These are phyloP conservation scores for Sylvilagus floridanus DNA, from an alignment of 2,797 vertebrate genomes.

Conservation along the genomic window DNA sequence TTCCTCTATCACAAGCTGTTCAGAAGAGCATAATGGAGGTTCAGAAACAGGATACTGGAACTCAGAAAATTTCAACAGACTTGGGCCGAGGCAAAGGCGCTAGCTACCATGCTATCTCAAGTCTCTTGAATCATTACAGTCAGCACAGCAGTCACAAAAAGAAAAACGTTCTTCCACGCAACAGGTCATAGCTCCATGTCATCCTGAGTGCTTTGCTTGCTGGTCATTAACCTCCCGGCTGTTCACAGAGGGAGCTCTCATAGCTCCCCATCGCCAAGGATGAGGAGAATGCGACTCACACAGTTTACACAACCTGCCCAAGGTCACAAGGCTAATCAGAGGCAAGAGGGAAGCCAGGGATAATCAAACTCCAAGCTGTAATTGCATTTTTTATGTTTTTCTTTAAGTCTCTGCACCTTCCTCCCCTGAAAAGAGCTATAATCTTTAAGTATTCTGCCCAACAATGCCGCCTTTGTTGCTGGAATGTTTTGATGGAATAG, in stretches of 20 bases:
- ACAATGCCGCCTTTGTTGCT: neutral
- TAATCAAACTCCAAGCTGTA: neutral
- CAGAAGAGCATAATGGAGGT: neutral
- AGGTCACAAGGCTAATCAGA: neutral
- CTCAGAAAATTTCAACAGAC: neutral
- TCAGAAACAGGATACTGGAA: neutral
- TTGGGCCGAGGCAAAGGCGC: neutral
- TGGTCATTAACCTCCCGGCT: neutral
- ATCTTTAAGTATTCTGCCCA: neutral
- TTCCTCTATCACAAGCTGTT: neutral
- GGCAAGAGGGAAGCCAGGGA: neutral
- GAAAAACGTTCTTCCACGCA: neutral
- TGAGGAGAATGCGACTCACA: neutral
- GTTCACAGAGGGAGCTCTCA: neutral
- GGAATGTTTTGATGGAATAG: neutral
- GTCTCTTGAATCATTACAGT: neutral
- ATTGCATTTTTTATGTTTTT: neutral
- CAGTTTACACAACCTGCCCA: neutral
- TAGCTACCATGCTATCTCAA: neutral
- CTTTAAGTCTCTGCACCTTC: neutral
- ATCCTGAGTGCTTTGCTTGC: neutral
- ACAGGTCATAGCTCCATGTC: neutral
- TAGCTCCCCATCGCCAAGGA: neutral
- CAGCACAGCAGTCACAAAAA: neutral
- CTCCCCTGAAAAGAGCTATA: neutral